Evolutionary conservation across 2,888 invertebrate genomes (phyloP), one percentile per base, ranked within the genome.

Genomic region (Epistrophella euchroma): DNA sequence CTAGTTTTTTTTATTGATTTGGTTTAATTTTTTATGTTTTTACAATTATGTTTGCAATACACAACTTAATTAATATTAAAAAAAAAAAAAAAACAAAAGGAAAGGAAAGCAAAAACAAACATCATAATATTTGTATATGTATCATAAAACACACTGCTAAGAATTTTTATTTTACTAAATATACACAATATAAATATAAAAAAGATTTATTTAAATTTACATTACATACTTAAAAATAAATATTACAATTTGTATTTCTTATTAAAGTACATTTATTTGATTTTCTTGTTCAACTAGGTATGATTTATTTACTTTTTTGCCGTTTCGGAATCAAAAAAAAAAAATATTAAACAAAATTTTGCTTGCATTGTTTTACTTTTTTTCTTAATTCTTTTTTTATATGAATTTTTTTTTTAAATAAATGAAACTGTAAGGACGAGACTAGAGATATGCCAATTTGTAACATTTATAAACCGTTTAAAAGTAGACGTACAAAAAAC

Each of bases 121-220:
- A 45, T 19, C 55, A 62, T 56, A 71, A 0, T 50, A 2, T 22
- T 17, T 50, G 4, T 22, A 50, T 50, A 43, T n/a, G n/a, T 45
- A 64, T 64, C 11, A 73, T 68, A 47, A 55, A 68, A 76, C 55
- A 45, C 80, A 72, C 66, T 52, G 45, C 72, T 80, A 85, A 72
- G 66, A 72, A 71, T n/a, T 45, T 11, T 4, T 62, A 47, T 37
- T 37, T 72, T 73, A 73, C 47, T 81, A 81, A 85, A 81, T 55
- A 76, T 70, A 81, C 72, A 70, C 72, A 70, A 70, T 85, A 81
- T 85, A 85, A 85, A 85, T 85, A 85, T 85, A 85, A 85, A 85
- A 85, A 85, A 85, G 78, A 74, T 64, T 66, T 75, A 58, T 70
- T 79, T 58, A 68, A 68, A 52, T 75, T 73, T 43, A 68, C 37